Percentiles rank a stretch among this genome's conserved stretches.
Conservation (phyloP, 2,797 vertebrate species). For the Poeciliopsis turneri region DNA sequence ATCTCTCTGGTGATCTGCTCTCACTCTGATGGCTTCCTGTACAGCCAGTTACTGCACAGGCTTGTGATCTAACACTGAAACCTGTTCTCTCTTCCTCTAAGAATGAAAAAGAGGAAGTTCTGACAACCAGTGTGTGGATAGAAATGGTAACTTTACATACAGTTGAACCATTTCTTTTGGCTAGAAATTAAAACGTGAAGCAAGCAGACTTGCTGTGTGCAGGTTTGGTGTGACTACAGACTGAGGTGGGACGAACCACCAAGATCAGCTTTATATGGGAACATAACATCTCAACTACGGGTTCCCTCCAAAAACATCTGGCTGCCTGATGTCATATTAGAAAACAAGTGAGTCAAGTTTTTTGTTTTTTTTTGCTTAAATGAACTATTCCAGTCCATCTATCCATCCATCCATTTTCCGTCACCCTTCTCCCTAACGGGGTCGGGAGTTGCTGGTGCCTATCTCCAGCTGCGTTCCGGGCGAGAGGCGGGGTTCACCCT, state of each 20-base stretch:
- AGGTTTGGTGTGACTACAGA: constrained; percentile 94
- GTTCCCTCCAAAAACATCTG: constrained; percentile 92
- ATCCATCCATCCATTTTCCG: no score
- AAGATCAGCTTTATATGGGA: constrained; percentile 76
- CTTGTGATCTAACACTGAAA: neutral
- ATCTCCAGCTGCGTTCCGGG: no score
- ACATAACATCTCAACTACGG: constrained; percentile 83
- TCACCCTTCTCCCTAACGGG: no score
- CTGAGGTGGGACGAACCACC: constrained; percentile 86
- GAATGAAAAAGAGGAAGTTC: constrained; percentile 93
- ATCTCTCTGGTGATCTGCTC: constrained; percentile 90
- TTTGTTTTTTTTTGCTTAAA: neutral
- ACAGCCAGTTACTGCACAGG: neutral
- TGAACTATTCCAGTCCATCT: neutral
- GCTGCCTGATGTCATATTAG: constrained; percentile 91
- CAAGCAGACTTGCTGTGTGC: constrained; percentile 9
- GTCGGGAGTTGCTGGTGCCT: no score
- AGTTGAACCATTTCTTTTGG: neutral
- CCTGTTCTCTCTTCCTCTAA: constrained; percentile 54
- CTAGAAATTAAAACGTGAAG: constrained; percentile 2
- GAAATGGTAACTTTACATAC: constrained; percentile 86
- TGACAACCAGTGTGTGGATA: constrained; percentile 95
- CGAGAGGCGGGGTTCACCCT: no score
- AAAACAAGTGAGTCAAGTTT: constrained; percentile 82
- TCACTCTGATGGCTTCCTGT: neutral